phyloP scores from a whole-genome alignment of 1,140 invertebrate genomes.

The Trachelipus rathkii region DNA sequence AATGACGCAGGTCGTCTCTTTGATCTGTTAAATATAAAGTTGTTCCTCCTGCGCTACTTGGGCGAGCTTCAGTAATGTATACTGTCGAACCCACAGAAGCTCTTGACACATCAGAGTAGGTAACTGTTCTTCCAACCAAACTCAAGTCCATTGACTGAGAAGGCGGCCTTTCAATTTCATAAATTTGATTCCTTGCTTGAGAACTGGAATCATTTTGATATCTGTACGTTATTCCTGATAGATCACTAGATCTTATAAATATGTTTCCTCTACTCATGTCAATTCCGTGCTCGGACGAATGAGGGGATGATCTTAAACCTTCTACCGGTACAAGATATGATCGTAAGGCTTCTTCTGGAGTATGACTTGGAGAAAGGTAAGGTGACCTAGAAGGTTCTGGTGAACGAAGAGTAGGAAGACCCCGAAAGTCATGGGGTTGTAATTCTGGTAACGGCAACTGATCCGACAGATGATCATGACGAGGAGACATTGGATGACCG shows the following conservation, averaged over 20 bases:
- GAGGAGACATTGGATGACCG: constrained; percentile 31
- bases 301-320: constrained; percentile 38
- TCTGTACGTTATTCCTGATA: constrained; percentile 34
- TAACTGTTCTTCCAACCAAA: constrained; percentile 37
- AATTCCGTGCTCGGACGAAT: constrained; percentile 39
- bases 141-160: constrained; percentile 46
- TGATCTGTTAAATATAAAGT: constrained; percentile 35
- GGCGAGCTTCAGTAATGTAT: constrained; percentile 13
- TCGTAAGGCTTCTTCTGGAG: constrained; percentile 38
- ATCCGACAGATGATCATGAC: constrained; percentile 40
- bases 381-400: constrained; percentile 41
- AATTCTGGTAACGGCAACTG: constrained; percentile 41
- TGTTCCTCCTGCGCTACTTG: constrained; percentile 31
- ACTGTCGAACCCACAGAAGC: neutral
- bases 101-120: constrained; percentile 33
- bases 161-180: constrained; percentile 47
- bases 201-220: constrained; percentile 35
- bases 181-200: constrained; percentile 38
- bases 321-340: constrained; percentile 39
- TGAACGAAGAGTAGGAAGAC: constrained; percentile 38
- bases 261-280: constrained; percentile 43
- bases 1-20: constrained; percentile 34
- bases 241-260: constrained; percentile 37
- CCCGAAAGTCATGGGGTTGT: constrained; percentile 43
- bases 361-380: constrained; percentile 42